These are phyloP conservation scores for Diarsia dahlii DNA, from an alignment of 2,888 invertebrate species.

Conservation along the genomic window DNA sequence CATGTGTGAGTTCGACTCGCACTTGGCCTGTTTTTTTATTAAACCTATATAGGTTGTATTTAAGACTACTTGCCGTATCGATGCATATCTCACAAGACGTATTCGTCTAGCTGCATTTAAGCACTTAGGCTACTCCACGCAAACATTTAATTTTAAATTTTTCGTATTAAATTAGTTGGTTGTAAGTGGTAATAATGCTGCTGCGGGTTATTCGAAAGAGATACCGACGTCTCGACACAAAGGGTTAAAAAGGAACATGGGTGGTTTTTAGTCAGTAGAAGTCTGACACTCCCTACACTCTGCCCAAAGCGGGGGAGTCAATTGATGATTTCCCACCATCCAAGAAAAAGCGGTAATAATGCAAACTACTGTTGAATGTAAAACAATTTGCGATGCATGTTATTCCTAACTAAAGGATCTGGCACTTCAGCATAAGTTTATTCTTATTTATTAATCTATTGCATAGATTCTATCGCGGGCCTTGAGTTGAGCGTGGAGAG, in stretches of 20 bases:
- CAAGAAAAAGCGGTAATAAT: not conserved
- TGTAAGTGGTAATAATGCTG: not conserved
- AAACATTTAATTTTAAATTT: not conserved
- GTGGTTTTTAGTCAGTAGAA: too few species aligned
- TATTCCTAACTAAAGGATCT: not conserved
- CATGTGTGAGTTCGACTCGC: too few species aligned
- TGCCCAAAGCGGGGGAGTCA: too few species aligned
- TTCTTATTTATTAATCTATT: too few species aligned
- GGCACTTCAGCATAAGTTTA: not conserved
- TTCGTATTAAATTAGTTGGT: not conserved
- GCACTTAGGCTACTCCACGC: not conserved
- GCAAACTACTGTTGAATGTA: not conserved
- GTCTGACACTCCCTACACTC: too few species aligned
- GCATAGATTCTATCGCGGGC: too few species aligned
- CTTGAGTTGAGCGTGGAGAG: too few species aligned
- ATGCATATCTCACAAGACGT: not conserved
- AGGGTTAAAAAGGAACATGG: too few species aligned
- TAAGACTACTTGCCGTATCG: not conserved
- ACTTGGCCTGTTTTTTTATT: too few species aligned
- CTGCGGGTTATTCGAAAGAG: too few species aligned
- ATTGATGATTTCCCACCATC: too few species aligned
- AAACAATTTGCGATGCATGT: not conserved
- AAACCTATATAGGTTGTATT: not conserved
- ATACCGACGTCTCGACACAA: too few species aligned
- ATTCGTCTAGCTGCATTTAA: not conserved